A percentile compares a stretch with the other conserved stretches of the same genome.
Evolutionary conservation across 2,888 invertebrate species (phyloP).

Genomic region (Beris morrisii): DNA sequence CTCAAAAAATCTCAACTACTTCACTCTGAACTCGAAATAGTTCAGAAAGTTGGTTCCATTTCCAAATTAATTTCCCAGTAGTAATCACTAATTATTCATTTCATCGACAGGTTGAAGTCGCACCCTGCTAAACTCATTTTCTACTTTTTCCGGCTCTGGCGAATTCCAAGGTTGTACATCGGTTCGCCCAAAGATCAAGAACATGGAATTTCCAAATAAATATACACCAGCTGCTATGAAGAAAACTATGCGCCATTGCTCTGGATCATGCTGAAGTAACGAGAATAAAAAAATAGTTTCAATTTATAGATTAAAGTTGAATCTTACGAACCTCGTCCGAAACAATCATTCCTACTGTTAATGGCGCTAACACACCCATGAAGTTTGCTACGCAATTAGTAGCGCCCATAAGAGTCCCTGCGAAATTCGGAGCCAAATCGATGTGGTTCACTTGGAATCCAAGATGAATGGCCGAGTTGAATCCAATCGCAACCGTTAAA

Average conservation of each 20-base stretch:
- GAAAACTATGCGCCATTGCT: constrained; percentile 76
- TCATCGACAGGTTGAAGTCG: background rate
- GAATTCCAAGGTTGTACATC: constrained; percentile 72
- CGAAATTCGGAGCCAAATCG: constrained; percentile 81
- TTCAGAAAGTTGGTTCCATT: too few relatives aligned
- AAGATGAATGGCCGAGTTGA: constrained; percentile 74
- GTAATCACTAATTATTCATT: too few relatives aligned
- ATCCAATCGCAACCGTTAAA: constrained; percentile 71
- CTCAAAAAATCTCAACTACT: too few relatives aligned
- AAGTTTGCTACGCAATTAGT: constrained; percentile 79
- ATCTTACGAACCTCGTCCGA: constrained; percentile 62
- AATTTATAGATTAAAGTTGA: background rate
- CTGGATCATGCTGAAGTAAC: constrained; percentile 63
- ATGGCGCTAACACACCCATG: constrained; percentile 77
- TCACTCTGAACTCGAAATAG: too few relatives aligned
- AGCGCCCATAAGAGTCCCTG: constrained; percentile 83
- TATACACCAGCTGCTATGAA: constrained; percentile 72
- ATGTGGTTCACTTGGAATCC: constrained; percentile 83
- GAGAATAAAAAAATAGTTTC: background rate
- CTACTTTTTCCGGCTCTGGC: background rate
- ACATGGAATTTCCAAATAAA: constrained; percentile 68
- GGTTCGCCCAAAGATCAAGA: constrained; percentile 68
- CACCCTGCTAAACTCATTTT: background rate
- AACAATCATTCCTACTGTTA: constrained; percentile 71
- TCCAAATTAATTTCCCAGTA: too few relatives aligned